Evolutionary conservation across 53 echinoderm and acorn worm genomes (phyloP).

Genomic region (Antedon mediterranea): DNA sequence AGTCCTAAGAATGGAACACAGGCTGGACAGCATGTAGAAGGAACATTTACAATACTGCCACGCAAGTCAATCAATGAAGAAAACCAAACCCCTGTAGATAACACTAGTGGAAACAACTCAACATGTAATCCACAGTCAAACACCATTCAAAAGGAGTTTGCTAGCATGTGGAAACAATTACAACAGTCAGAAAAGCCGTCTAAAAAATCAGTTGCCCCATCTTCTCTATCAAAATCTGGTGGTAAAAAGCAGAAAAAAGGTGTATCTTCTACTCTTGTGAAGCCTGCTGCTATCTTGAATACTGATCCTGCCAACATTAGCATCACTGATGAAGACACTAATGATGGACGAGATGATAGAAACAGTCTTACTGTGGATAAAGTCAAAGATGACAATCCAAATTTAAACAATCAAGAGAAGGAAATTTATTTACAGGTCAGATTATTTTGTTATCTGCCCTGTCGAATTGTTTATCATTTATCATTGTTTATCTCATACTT

Average conservation of each 20-base stretch:
- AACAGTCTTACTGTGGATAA: background rate
- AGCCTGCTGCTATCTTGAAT: background rate
- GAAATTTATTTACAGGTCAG: background rate
- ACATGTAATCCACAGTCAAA: background rate
- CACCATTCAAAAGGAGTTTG: slow-evolving; percentile 41
- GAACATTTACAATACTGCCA: background rate
- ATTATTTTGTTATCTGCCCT: too few relatives aligned
- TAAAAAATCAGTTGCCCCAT: background rate
- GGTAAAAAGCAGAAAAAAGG: background rate
- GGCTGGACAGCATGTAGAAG: background rate
- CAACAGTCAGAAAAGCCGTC: slow-evolving; percentile 5
- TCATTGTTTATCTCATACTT: too few relatives aligned
- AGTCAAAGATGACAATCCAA: background rate
- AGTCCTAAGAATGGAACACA: background rate
- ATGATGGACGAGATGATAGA: background rate
- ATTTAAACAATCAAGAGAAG: background rate
- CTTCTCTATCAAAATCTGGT: background rate
- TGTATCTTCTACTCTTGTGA: background rate
- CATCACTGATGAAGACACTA: background rate
- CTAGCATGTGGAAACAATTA: slow-evolving; percentile 57
- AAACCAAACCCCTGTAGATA: background rate
- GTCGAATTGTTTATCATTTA: too few relatives aligned
- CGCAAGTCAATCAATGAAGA: background rate
- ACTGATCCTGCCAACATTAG: background rate
- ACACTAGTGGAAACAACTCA: background rate